These are phyloP conservation scores for Syrrhaptes paradoxus DNA, from an alignment of 2,113 vertebrate genomes.

Conservation along the genomic window DNA sequence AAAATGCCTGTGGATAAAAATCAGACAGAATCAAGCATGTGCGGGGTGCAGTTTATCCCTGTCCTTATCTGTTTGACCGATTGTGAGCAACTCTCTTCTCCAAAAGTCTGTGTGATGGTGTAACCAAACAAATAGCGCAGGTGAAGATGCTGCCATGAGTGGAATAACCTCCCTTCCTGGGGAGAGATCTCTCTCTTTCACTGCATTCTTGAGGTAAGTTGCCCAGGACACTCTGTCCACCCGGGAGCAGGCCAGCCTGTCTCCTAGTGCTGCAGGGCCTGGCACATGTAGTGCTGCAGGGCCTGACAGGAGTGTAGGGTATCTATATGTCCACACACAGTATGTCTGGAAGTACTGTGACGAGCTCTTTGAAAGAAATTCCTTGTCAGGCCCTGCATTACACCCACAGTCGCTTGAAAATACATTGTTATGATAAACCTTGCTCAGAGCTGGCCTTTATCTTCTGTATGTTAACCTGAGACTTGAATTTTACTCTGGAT, in stretches of 20 bases:
- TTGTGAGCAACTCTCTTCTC: neutral
- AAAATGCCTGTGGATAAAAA: conserved; percentile 66
- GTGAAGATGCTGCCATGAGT: neutral
- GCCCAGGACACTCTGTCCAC: neutral
- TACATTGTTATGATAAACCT: neutral
- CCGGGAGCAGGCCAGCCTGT: neutral
- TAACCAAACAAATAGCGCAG: neutral
- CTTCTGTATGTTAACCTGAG: neutral
- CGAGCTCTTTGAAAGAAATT: neutral
- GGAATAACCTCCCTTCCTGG: neutral
- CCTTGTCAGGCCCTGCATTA: neutral
- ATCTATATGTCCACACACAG: rapidly evolving
- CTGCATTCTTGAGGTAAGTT: neutral
- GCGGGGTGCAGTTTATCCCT: neutral
- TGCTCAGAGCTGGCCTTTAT: neutral
- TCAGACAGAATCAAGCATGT: neutral
- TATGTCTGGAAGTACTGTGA: neutral
- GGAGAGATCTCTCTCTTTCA: neutral
- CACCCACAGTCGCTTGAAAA: neutral
- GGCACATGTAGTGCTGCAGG: neutral
- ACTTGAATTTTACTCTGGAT: neutral
- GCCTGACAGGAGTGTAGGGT: neutral
- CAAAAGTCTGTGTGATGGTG: neutral
- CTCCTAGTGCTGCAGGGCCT: neutral
- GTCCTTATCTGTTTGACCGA: neutral